Evolutionary conservation across 64 coral and sea anemone species (phyloP).

Genomic region (Pocillopora verrucosa): DNA sequence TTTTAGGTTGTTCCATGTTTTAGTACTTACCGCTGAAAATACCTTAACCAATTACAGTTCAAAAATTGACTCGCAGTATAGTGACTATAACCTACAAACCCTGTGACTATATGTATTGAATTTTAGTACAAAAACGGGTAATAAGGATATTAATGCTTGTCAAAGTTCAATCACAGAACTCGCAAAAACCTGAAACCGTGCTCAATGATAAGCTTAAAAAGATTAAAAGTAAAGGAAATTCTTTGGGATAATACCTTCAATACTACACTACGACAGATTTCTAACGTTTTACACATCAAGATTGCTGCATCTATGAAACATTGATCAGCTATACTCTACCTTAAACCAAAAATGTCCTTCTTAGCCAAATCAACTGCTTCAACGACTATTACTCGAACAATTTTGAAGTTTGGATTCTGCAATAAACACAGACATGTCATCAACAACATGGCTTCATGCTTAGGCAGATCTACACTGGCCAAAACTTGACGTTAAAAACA

Average conservation of each 20-base stretch:
- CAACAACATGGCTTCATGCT: not conserved
- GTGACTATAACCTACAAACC: not conserved
- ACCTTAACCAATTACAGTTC: too few species aligned
- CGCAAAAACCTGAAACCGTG: not conserved
- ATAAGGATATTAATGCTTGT: not conserved
- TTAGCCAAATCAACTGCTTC: slow-evolving; percentile 73
- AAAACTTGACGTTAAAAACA: not conserved
- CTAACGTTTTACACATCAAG: not conserved
- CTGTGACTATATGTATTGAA: too few species aligned
- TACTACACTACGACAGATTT: not conserved
- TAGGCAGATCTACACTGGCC: not conserved
- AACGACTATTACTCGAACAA: slow-evolving; percentile 66
- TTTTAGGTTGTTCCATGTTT: too few species aligned
- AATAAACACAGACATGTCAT: slow-evolving; percentile 11
- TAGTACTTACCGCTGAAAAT: too few species aligned
- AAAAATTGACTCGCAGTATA: not conserved
- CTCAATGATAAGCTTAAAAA: not conserved
- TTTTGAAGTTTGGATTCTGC: slow-evolving; percentile 38
- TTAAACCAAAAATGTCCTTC: slow-evolving; percentile 97
- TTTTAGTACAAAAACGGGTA: too few species aligned
- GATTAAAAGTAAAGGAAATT: too few species aligned
- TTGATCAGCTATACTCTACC: slow-evolving; percentile 47
- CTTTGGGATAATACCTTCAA: not conserved
- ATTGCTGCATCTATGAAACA: not conserved
- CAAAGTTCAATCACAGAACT: not conserved